Conservation (phyloP, 2,797 vertebrate genomes). For the Microcaecilia unicolor region DNA sequence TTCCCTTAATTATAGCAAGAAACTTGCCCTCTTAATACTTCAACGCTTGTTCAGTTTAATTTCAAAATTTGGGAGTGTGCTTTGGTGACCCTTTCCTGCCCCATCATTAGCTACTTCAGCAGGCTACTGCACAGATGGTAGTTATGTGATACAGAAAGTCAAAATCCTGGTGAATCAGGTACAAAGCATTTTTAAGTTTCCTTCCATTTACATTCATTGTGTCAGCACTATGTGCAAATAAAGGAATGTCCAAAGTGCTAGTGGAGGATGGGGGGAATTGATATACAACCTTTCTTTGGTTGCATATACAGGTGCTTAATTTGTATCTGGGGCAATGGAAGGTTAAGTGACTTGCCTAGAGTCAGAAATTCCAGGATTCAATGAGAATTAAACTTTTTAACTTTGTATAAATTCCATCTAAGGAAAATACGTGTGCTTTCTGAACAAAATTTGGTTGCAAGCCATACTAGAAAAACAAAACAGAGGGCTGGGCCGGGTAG, state of each 20-base stretch:
- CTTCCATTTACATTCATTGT: neutral
- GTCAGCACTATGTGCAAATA: conserved; percentile 12
- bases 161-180: conserved; percentile 31
- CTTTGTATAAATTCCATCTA: too few relatives aligned
- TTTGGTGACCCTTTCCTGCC: conserved; percentile 18
- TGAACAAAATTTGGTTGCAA: too few relatives aligned
- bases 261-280: too few relatives aligned
- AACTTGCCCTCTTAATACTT: neutral
- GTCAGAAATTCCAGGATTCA: conserved; percentile 12
- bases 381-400: too few relatives aligned
- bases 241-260: conserved; percentile 1
- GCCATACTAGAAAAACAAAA: too few relatives aligned
- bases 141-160: conserved; percentile 15
- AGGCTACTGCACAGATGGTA: conserved; percentile 21
- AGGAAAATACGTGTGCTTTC: too few relatives aligned
- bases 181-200: conserved; percentile 16
- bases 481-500: too few relatives aligned
- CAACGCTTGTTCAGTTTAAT: conserved; percentile 4
- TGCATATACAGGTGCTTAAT: too few relatives aligned
- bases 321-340: too few relatives aligned
- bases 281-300: too few relatives aligned
- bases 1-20: neutral
- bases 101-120: conserved; percentile 24
- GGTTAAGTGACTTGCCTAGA: too few relatives aligned
- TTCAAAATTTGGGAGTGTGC: conserved; percentile 1